Evolutionary conservation across 2,888 invertebrate genomes (phyloP).

Genomic region (Cyrtodaria siliqua): DNA sequence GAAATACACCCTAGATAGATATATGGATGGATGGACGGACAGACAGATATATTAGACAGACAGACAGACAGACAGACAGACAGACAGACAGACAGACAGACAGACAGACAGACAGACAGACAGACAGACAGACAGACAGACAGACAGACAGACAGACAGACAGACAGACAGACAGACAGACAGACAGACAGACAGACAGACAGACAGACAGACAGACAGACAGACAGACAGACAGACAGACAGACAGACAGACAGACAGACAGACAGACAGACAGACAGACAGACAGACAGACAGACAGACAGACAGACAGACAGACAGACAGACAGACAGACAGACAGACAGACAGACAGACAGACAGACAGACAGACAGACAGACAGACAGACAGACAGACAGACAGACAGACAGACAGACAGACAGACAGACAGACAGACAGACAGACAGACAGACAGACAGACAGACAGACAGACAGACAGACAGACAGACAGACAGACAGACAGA

Average conservation of each 20-base stretch:
- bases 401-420: constrained; percentile 11
- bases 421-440: constrained; percentile 11
- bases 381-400: constrained; percentile 11
- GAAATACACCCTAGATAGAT: too few species aligned
- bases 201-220: constrained; percentile 11
- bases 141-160: constrained; percentile 11
- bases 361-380: constrained; percentile 11
- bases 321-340: constrained; percentile 11
- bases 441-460: constrained; percentile 11
- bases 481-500: constrained; percentile 11
- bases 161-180: constrained; percentile 11
- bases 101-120: constrained; percentile 11
- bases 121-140: constrained; percentile 11
- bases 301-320: constrained; percentile 11
- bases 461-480: constrained; percentile 11
- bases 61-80: constrained; percentile 11
- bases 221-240: constrained; percentile 11
- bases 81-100: constrained; percentile 11
- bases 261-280: constrained; percentile 11
- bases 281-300: constrained; percentile 11
- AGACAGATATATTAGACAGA: background rate
- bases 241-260: constrained; percentile 11
- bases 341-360: constrained; percentile 11
- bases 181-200: constrained; percentile 11
- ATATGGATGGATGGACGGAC: too few species aligned